Evolutionary conservation across 2,888 invertebrate genomes (phyloP), one percentile per base, ranked within the genome.

Genomic region (Apodemia zela): DNA sequence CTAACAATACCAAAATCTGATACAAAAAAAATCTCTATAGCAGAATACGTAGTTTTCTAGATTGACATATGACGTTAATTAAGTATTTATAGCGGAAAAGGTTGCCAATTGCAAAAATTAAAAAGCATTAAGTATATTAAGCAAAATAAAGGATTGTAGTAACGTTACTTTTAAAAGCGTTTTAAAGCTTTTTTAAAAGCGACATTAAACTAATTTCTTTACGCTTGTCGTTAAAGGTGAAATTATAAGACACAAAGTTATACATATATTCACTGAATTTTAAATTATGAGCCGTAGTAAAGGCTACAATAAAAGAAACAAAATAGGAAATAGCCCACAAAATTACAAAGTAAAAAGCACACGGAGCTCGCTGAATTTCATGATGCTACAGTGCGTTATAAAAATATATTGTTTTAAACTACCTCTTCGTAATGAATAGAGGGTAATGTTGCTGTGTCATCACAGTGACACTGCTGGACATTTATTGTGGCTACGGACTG

Each of bases 341-440:
- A 66, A 60, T 51, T 61, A 51, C 61, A 59, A 60, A 63, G 65
- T 65, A 66, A 67, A 65, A 66, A 67, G 38, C 11, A 35, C 13
- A 11, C 13, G 38, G 13, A 38, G 13, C 66, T 61, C 64, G 63
- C 65, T 64, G 63, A 65, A 65, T 66, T 64, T 64, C 61, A 54
- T 62, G 64, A 63, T 59, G 63, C 65, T 63, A 68, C 62, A 38
- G 57, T 57, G 45, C 57, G 66, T 64, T 63, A 67, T 66, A 66
- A 67, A 69, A 69, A 65, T 66, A 65, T 65, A 66, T 66, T 66
- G 68, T 67, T 65, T 66, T 57, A 62, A 67, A 60, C 59, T 62
- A 63, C 59, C 60, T 66, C 61, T 25, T 25, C 25, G 54, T 54
- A 54, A 54, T 54, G 54, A 54, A 54, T 54, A 54, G 54, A 21